These are phyloP conservation scores for Arge pagana DNA, from an alignment of 2,888 invertebrate species.

Conservation along the genomic window DNA sequence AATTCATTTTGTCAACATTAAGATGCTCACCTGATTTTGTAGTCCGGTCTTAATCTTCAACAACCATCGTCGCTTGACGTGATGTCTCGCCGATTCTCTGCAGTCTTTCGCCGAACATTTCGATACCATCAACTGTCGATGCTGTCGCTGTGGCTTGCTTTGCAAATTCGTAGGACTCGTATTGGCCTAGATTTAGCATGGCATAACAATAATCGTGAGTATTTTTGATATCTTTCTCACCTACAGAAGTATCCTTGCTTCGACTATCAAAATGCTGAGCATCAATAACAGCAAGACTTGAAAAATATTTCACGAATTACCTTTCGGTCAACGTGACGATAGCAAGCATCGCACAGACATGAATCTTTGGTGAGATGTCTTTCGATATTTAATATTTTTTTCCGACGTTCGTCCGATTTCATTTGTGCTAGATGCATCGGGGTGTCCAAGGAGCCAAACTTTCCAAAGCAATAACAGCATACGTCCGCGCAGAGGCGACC, in stretches of 20 bases:
- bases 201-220: conserved; percentile 8
- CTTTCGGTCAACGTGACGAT: conserved; percentile 82
- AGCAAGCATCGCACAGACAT: conserved; percentile 86
- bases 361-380: conserved; percentile 82
- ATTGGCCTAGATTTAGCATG: conserved; percentile 43
- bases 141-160: conserved; percentile 51
- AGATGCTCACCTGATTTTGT: conserved; percentile 45
- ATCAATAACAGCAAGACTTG: too few species aligned
- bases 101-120: conserved; percentile 54
- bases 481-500: conserved; percentile 82
- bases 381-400: conserved; percentile 78
- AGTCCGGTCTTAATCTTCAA: conserved; percentile 52
- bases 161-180: conserved; percentile 53
- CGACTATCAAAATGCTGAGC: too few species aligned
- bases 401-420: conserved; percentile 79
- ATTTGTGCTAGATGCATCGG: conserved; percentile 88
- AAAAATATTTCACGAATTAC: too few species aligned
- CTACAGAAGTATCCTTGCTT: too few species aligned
- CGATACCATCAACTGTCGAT: conserved; percentile 50
- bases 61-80: conserved; percentile 57
- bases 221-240: background rate
- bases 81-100: conserved; percentile 52
- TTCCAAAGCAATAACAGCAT: conserved; percentile 85
- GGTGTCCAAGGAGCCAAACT: conserved; percentile 84
- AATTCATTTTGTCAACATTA: too few species aligned